Conservation (phyloP, 2,888 invertebrate species). For the Kuschelorhynchus macadamiae region DNA sequence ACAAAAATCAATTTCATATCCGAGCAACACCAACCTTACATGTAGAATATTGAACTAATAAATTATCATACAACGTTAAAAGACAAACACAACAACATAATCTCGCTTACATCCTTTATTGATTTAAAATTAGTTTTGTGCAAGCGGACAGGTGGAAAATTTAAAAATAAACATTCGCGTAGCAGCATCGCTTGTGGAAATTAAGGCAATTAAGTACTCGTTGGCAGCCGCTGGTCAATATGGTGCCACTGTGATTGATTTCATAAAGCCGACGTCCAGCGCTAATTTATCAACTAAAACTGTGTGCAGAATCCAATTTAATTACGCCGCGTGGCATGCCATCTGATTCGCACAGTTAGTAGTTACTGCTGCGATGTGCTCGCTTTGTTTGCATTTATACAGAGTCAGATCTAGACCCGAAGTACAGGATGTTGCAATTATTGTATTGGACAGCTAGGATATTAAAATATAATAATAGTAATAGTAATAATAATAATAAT, state of each 20-base stretch:
- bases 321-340: constrained; percentile 51
- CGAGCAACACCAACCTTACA: too few relatives aligned
- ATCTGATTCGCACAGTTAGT: constrained; percentile 49
- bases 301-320: constrained; percentile 52
- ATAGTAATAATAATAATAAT: too few relatives aligned
- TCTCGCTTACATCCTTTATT: constrained; percentile 16
- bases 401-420: constrained; percentile 2
- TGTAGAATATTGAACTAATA: too few relatives aligned
- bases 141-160: constrained; percentile 48
- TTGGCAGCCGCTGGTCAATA: constrained; percentile 63
- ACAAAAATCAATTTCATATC: too few relatives aligned
- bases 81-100: too few relatives aligned
- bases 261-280: constrained; percentile 61
- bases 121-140: constrained; percentile 43
- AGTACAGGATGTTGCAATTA: constrained; percentile 3
- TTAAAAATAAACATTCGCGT: constrained; percentile 47
- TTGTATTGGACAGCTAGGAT: too few relatives aligned
- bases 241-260: constrained; percentile 64
- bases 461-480: too few relatives aligned
- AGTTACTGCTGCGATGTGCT: constrained; percentile 40
- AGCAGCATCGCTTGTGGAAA: constrained; percentile 59
- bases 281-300: constrained; percentile 60
- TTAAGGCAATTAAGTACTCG: constrained; percentile 64
- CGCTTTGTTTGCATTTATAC: constrained; percentile 42
- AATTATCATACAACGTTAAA: too few relatives aligned